phyloP scores from a whole-genome alignment of 2,888 invertebrate species.

The Siphonodentalium dalli region DNA sequence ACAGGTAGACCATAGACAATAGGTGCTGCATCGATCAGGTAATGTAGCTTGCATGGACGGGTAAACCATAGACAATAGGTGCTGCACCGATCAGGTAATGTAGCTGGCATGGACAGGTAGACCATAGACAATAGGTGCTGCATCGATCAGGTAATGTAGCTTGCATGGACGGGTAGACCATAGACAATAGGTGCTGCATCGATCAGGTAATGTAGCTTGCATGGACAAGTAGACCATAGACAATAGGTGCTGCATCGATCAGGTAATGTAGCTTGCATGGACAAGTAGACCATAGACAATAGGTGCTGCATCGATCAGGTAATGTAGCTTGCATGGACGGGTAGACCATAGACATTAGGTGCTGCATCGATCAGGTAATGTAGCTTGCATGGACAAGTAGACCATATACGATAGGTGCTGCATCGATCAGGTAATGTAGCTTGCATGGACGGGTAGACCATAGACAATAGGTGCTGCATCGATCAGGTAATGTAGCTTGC shows the following conservation, averaged over 20 bases:
- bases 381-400: too few species aligned
- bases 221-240: too few species aligned
- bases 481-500: constrained; percentile 33
- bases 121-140: constrained; percentile 36
- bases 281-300: too few species aligned
- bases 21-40: constrained; percentile 36
- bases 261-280: constrained; percentile 30
- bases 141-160: constrained; percentile 33
- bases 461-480: constrained; percentile 35
- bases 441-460: too few species aligned
- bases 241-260: constrained; percentile 36
- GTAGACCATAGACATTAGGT: constrained; percentile 32
- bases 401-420: constrained; percentile 36
- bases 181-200: constrained; percentile 35
- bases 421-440: constrained; percentile 33
- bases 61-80: constrained; percentile 32
- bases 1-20: too few species aligned
- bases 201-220: constrained; percentile 33
- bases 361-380: constrained; percentile 34
- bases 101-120: too few species aligned
- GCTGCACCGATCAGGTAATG: constrained; percentile 34
- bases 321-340: constrained; percentile 31
- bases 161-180: too few species aligned
- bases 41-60: constrained; percentile 31
- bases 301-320: constrained; percentile 36